Base-by-base conservation (phyloP, 2,113 vertebrate genomes). In the Callorhinus ursinus region DNA sequence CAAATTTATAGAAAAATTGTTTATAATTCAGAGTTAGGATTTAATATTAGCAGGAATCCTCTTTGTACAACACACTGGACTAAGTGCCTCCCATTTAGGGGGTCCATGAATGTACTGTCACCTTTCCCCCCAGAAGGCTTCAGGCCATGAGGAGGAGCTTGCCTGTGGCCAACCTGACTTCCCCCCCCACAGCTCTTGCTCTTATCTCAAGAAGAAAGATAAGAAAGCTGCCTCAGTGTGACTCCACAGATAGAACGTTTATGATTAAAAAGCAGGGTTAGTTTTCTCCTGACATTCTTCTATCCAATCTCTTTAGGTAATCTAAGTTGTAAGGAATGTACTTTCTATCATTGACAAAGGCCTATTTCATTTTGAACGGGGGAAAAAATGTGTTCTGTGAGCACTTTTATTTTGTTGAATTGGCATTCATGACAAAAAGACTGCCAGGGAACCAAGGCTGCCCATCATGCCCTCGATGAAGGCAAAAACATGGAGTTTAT, bases 121-220 rank as follows among this genome's bases (percentile, higher is more conserved):
- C 26, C n/a, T 63, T 69, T 46, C 36, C 83, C 90, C 71, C 39
- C 80, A 55, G 28, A 67, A 59, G 39, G 21, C 15, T 51, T 26
- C 31, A 16, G 79, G 81, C 31, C 14, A 1, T 3, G 10, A 51
- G 13, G 65, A 39, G 67, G 69, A 18, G 2, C 74, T 83, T 16
- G 3, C 11, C 0, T 1, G 0, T 12, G 69, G 11, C 61, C 77
- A 79, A 1, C 6, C 19, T 12, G 0, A 0, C 46, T 46, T 14
- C 74, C 49, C 76, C 49, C 76, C 21, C 2, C 21, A 21, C 10
- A 94, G 69, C 18, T n/a, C 12, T 4, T 0, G 7, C n/a, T 72
- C 71, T 39, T 18, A 12, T 36, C 88, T 81, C 82, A 63, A 19
- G 42, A 76, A 84, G 72, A 91, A 28, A 76, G 59, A 36, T 31